Evolutionary conservation across 2,113 vertebrate species (phyloP), one percentile per base, ranked within the genome.

Genomic region (Electrona antarctica): DNA sequence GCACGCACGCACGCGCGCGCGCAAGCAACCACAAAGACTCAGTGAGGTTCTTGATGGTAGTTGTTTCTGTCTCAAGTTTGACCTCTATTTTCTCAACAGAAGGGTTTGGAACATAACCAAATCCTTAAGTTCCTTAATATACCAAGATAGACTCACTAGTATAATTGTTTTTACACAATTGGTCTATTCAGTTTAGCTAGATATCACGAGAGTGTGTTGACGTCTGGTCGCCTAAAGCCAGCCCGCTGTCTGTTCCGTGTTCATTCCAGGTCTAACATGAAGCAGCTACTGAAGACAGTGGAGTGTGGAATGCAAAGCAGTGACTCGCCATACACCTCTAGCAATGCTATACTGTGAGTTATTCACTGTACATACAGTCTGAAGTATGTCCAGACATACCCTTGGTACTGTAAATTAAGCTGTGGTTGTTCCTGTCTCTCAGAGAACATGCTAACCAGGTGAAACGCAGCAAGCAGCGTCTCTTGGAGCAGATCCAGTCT

Each of bases 401-500:
- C 33, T 41, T 41, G 3, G 33, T 41, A 41, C 33, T 3, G 33
- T 41, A 6, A 1, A 6, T 41, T 3, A 41, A 41, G 15, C n/a
- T 46, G 8, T 2, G 58, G 13, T 57, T 69, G 47, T 47, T 11
- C 4, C 41, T 13, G 47, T 80, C 85, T 75, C 89, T 60, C 89
- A 98, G 97, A 73, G 95, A 96, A 47, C 78, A 95, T 76, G 87
- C 93, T 68, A 92, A 94, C 29, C 92, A 93, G 55, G 88, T 90
- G 87, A 95, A 94, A 91, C 94, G 92, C 59, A 93, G 90, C 57
- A 96, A 94, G 58, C 92, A 94, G 0, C 90, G 90, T 79, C 75
- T 95, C 64, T 89, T 94, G 88, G 96, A 96, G 78, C 93, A 92
- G 85, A 92, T 95, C 74, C 95, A 95, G 84, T 90, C 93, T 12